Conservation (phyloP, 1,140 invertebrate species). For the Matsumurasca onukii region DNA sequence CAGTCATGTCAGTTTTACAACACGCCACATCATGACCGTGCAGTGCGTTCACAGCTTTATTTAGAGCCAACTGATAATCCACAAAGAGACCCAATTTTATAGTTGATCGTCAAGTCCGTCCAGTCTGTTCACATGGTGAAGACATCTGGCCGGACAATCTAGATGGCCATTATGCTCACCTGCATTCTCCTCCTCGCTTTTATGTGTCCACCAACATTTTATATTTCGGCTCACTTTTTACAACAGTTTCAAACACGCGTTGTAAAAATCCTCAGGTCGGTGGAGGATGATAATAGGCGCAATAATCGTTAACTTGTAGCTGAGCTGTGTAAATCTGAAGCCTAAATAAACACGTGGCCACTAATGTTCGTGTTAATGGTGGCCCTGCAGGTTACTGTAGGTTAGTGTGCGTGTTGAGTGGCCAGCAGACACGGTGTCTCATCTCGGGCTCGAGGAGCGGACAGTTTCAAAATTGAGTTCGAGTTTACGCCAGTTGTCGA, state of each 20-base stretch:
- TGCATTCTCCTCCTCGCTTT: not conserved
- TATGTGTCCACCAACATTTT: conserved; percentile 14
- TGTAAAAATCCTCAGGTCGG: conserved; percentile 15
- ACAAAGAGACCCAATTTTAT: too few relatives aligned
- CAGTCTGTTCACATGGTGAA: conserved; percentile 3
- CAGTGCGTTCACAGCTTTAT: too few relatives aligned
- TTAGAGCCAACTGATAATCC: too few relatives aligned
- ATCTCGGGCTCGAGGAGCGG: too few relatives aligned
- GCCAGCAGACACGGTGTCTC: too few relatives aligned
- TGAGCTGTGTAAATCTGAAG: conserved; percentile 12
- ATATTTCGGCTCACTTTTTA: conserved; percentile 22
- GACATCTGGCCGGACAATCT: conserved; percentile 8
- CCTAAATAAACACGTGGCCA: conserved; percentile 20
- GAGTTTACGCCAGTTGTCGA: too few relatives aligned
- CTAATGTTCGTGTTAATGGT: conserved; percentile 12
- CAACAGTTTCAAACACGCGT: conserved; percentile 17
- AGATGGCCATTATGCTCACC: not conserved
- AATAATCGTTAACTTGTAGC: conserved; percentile 24
- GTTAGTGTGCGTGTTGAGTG: not conserved
- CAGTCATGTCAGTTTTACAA: too few relatives aligned
- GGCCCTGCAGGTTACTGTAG: not conserved
- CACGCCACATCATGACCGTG: too few relatives aligned
- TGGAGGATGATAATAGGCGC: conserved; percentile 13
- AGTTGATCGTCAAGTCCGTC: too few relatives aligned
- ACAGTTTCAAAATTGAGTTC: too few relatives aligned